Evolutionary conservation across 2,888 invertebrate genomes (phyloP).

Genomic region (Ectemnius cavifrons): DNA sequence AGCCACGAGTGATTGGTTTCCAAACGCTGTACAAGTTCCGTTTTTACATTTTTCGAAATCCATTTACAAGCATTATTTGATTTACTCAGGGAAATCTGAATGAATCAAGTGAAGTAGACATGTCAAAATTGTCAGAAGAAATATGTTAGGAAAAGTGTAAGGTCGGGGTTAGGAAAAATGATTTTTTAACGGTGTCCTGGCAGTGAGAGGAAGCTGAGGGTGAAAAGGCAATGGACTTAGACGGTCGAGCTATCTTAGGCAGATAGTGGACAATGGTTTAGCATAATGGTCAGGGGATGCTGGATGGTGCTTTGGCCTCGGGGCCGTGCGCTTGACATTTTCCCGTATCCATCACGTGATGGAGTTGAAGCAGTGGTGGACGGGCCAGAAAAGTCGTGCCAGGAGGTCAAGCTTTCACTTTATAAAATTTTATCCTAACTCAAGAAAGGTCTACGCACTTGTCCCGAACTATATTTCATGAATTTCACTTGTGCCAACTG

Average conservation of each 20-base stretch:
- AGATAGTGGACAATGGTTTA: conserved; percentile 77
- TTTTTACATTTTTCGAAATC: background rate
- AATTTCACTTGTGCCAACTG: background rate
- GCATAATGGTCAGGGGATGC: conserved; percentile 75
- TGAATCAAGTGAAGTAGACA: background rate
- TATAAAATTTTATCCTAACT: conserved; percentile 66
- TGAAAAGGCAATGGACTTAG: conserved; percentile 56
- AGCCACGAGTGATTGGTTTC: conserved; percentile 45
- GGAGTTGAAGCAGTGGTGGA: background rate
- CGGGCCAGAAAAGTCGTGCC: conserved; percentile 56
- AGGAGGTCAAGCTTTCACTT: conserved; percentile 71
- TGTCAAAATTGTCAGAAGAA: background rate
- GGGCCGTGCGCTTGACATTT: conserved; percentile 75
- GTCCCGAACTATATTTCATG: background rate
- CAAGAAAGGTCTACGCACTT: conserved; percentile 1
- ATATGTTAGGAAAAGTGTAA: conserved; percentile 7
- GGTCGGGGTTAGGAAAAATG: conserved; percentile 64
- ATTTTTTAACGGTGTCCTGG: conserved; percentile 73
- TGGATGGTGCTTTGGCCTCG: conserved; percentile 67
- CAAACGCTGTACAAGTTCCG: background rate
- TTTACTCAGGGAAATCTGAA: background rate
- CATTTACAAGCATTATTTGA: background rate
- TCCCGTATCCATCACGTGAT: conserved; percentile 75
- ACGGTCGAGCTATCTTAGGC: conserved; percentile 72
- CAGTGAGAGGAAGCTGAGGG: conserved; percentile 41